phyloP scores from a whole-genome alignment of 2,888 invertebrate genomes.

The Pherbina coryleti region DNA sequence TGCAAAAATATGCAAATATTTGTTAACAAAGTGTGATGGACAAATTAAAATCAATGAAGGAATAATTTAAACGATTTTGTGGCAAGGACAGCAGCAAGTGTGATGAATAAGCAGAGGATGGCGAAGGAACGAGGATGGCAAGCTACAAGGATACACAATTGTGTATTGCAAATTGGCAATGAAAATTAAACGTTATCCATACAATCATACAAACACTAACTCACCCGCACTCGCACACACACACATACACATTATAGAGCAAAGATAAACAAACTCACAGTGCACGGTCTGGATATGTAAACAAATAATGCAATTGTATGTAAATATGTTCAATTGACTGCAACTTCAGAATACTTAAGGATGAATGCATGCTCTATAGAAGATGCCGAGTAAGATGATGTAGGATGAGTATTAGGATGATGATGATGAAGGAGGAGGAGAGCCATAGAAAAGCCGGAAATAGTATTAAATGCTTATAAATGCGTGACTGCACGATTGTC shows the following conservation, averaged over 20 bases:
- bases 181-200: conserved; percentile 11
- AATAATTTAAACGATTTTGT: conserved; percentile 33
- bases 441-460: neutral
- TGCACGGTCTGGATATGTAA: neutral
- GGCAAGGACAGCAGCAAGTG: neutral
- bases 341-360: neutral
- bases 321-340: conserved; percentile 27
- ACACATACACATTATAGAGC: neutral
- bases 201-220: conserved; percentile 7
- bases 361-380: neutral
- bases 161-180: conserved; percentile 12
- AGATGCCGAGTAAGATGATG: neutral
- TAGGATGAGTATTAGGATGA: too few relatives aligned
- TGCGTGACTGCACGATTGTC: neutral
- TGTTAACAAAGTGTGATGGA: conserved; percentile 29
- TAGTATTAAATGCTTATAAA: conserved; percentile 1
- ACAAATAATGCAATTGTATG: conserved; percentile 36
- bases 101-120: neutral
- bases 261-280: neutral
- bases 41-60: conserved; percentile 44
- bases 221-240: neutral
- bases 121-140: neutral
- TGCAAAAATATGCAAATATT: conserved; percentile 21
- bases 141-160: neutral
- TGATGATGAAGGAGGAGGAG: too few relatives aligned